Conservation (phyloP, 2,113 vertebrate species). For the Peromyscus maniculatus region DNA sequence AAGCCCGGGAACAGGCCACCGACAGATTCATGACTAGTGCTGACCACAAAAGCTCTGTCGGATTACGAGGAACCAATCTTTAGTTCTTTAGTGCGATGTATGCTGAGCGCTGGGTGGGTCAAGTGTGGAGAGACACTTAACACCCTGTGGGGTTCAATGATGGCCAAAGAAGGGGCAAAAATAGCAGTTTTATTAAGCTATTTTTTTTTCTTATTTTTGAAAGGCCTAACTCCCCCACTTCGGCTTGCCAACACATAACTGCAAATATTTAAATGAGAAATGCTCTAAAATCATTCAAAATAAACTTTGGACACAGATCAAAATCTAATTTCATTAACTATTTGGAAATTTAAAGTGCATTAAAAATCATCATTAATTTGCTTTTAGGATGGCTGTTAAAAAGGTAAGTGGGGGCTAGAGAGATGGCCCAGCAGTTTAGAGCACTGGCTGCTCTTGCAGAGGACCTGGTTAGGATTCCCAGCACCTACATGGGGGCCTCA, state of each 20-base stretch:
- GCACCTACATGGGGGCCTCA: background rate
- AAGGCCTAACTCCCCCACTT: conserved; percentile 69
- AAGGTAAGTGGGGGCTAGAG: background rate
- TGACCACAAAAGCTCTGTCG: background rate
- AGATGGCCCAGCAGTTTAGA: background rate
- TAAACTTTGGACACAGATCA: conserved; percentile 71
- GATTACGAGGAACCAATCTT: background rate
- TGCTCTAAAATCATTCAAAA: conserved; percentile 52
- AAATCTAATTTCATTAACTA: conserved; percentile 71
- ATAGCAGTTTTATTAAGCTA: conserved; percentile 61
- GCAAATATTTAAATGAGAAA: conserved; percentile 26
- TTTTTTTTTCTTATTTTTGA: conserved; percentile 57
- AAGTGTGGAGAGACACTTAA: background rate
- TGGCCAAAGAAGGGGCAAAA: conserved; percentile 49
- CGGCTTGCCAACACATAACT: conserved; percentile 74
- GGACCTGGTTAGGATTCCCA: background rate
- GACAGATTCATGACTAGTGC: background rate
- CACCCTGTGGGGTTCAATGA: background rate
- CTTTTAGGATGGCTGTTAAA: conserved; percentile 55
- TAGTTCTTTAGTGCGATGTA: background rate
- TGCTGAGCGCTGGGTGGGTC: background rate
- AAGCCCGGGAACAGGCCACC: background rate
- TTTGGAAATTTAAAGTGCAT: conserved; percentile 77
- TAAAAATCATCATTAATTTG: background rate
- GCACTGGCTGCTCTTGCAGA: background rate